Conservation (phyloP, 2,888 invertebrate species). For the Charanyca ferruginea region DNA sequence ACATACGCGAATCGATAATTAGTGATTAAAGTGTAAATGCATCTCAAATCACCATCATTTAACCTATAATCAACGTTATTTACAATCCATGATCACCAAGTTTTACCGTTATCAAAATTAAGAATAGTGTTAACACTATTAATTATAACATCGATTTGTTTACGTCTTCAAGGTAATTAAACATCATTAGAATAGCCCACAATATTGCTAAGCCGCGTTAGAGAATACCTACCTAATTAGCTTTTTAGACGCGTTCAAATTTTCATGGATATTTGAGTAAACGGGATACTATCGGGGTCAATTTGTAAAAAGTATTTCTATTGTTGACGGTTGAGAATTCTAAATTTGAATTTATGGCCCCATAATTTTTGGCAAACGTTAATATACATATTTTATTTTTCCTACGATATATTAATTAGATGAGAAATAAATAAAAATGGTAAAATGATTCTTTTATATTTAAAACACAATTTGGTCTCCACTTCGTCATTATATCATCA, state of each 20-base stretch:
- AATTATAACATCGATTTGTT: conserved; percentile 55
- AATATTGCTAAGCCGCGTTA: neutral
- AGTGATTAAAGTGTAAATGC: neutral
- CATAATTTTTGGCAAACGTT: neutral
- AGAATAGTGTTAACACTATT: conserved; percentile 38
- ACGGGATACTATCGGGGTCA: too few relatives aligned
- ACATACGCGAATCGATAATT: too few relatives aligned
- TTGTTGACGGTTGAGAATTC: neutral
- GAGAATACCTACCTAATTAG: conserved; percentile 11
- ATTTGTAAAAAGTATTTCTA: neutral
- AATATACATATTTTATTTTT: neutral
- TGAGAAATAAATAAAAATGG: conserved; percentile 28
- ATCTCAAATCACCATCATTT: conserved; percentile 25
- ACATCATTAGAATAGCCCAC: conserved; percentile 17
- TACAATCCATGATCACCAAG: conserved; percentile 26
- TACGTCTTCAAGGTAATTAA: conserved; percentile 47
- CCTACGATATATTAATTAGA: conserved; percentile 23
- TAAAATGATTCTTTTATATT: conserved; percentile 8
- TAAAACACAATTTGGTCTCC: conserved; percentile 9
- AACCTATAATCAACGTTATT: conserved; percentile 42
- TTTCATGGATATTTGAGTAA: neutral
- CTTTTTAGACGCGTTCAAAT: neutral
- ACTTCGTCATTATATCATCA: conserved; percentile 12
- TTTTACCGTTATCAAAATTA: conserved; percentile 47
- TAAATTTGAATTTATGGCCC: neutral